A percentile compares a stretch with the other conserved stretches of the same genome.
phyloP scores from a whole-genome alignment of 2,888 invertebrate species.

The Odontocerum albicorne region DNA sequence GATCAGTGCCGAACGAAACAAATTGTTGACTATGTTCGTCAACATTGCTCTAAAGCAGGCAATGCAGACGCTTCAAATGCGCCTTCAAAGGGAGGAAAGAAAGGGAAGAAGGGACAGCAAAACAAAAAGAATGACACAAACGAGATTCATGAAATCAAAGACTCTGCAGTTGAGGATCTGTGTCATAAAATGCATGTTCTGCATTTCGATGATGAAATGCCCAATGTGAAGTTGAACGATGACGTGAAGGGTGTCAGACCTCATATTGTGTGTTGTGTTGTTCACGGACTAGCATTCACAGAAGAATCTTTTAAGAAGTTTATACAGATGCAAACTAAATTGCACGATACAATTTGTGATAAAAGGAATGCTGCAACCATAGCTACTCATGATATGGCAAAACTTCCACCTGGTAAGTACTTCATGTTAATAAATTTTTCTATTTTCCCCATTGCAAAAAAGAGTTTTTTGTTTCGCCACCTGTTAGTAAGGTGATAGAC shows the following conservation, averaged over 20 bases:
- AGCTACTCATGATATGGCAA: conserved; percentile 78
- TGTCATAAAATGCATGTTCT: conserved; percentile 41
- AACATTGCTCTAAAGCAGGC: conserved; percentile 57
- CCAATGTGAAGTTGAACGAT: conserved; percentile 57
- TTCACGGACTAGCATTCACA: conserved; percentile 64
- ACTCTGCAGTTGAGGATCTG: conserved; percentile 35
- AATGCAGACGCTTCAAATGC: conserved; percentile 42
- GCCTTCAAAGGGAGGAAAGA: conserved; percentile 44
- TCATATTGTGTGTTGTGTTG: conserved; percentile 72
- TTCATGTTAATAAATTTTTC: too few relatives aligned
- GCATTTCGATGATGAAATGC: conserved; percentile 54
- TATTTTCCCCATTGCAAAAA: too few relatives aligned
- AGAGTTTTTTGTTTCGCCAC: too few relatives aligned
- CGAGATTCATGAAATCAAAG: conserved; percentile 27
- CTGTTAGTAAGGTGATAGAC: too few relatives aligned
- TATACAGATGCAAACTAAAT: conserved; percentile 76
- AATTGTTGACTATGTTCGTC: conserved; percentile 74
- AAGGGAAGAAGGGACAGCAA: conserved; percentile 42
- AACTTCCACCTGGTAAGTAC: conserved; percentile 58
- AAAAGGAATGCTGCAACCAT: conserved; percentile 78
- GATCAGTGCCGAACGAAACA: conserved; percentile 76
- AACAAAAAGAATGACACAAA: conserved; percentile 48
- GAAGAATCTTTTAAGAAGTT: conserved; percentile 72
- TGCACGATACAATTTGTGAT: conserved; percentile 75
- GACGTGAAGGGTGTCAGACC: conserved; percentile 66